Evolutionary conservation across 2,888 invertebrate genomes (phyloP).

Genomic region (Spisula solida): DNA sequence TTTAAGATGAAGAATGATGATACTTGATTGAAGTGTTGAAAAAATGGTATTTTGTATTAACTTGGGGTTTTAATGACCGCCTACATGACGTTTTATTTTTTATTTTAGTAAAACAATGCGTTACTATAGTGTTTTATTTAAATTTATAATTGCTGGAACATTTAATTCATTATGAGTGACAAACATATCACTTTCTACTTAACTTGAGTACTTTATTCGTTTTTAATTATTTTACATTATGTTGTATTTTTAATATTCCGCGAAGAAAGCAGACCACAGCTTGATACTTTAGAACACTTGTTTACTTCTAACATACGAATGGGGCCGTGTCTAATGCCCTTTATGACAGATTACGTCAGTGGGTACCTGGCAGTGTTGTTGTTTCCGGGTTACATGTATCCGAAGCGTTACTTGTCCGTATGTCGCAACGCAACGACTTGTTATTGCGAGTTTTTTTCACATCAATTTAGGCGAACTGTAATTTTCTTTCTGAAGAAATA

Average conservation of each 20-base stretch:
- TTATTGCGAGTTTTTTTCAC: too few species aligned
- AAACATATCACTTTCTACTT: neutral
- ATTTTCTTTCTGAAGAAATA: too few species aligned
- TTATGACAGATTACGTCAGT: too few species aligned
- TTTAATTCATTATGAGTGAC: neutral
- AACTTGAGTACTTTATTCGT: slow-evolving; percentile 3
- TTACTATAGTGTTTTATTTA: neutral
- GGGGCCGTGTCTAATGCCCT: too few species aligned
- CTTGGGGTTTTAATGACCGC: neutral
- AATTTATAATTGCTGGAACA: too few species aligned
- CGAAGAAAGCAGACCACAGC: neutral
- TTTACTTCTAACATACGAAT: too few species aligned
- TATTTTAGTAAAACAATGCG: neutral
- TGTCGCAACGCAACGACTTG: too few species aligned
- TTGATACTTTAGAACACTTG: neutral
- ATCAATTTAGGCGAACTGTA: too few species aligned
- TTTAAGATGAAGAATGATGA: too few species aligned
- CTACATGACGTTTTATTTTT: neutral
- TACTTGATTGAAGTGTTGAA: neutral
- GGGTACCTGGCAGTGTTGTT: too few species aligned
- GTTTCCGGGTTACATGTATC: too few species aligned
- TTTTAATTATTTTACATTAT: neutral
- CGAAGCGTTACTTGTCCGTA: too few species aligned
- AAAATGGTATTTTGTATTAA: neutral
- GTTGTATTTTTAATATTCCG: neutral